Evolutionary conservation across 2,113 vertebrate species (phyloP).

Genomic region (Canis aureus): DNA sequence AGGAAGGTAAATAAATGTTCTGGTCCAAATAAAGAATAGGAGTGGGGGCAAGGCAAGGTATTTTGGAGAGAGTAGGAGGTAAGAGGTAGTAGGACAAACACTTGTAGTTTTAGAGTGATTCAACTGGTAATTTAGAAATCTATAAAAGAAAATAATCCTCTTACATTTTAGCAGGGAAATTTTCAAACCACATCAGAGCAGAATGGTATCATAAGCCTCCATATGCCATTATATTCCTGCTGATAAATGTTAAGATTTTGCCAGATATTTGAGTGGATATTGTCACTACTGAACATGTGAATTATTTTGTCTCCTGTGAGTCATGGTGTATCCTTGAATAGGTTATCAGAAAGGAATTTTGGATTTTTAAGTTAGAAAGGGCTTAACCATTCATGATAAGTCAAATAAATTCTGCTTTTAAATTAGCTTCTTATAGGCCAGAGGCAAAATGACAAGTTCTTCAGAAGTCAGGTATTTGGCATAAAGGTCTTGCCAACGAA

Average conservation of each 20-base stretch:
- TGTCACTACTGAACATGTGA: not conserved
- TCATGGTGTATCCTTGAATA: not conserved
- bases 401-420: conserved; percentile 56
- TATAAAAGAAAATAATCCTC: not conserved
- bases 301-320: not conserved
- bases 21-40: not conserved
- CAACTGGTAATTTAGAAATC: not conserved
- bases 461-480: not conserved
- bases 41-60: not conserved
- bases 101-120: not conserved
- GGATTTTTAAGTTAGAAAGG: not conserved
- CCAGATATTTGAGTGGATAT: not conserved
- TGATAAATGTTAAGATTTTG: not conserved
- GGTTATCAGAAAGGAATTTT: not conserved
- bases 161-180: not conserved
- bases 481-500: not conserved
- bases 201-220: not conserved
- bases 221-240: not conserved
- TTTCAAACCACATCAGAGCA: not conserved
- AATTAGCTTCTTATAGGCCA: not conserved
- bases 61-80: not conserved
- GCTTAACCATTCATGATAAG: not conserved
- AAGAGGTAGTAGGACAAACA: not conserved
- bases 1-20: not conserved
- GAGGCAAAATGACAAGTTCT: not conserved